These are phyloP conservation scores for Margarornis squamiger DNA, from an alignment of 2,797 vertebrate genomes.

Conservation along the genomic window DNA sequence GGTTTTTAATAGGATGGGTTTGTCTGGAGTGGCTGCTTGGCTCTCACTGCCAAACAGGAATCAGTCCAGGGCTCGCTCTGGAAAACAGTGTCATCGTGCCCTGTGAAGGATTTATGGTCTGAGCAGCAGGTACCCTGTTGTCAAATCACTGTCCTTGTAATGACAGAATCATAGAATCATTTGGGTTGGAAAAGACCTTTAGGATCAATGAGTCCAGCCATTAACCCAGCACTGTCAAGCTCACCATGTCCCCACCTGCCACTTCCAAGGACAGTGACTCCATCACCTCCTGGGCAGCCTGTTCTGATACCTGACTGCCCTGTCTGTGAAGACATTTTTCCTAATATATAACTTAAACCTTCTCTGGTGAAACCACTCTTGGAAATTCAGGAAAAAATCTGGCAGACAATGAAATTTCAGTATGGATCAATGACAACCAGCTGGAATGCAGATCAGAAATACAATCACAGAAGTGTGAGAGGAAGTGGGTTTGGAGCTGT, in stretches of 20 bases:
- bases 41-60: neutral
- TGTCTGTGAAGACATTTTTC: neutral
- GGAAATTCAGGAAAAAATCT: neutral
- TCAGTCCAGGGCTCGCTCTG: neutral
- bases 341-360: neutral
- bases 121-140: neutral
- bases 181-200: neutral
- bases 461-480: neutral
- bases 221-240: neutral
- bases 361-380: neutral
- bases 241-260: neutral
- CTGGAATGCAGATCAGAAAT: conserved; percentile 20
- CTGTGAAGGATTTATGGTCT: neutral
- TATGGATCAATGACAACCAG: neutral
- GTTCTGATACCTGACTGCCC: neutral
- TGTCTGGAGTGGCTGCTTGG: neutral
- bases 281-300: neutral
- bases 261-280: neutral
- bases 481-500: neutral
- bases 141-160: neutral
- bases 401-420: neutral
- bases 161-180: neutral
- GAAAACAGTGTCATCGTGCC: neutral
- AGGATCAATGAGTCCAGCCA: neutral
- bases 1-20: neutral